Evolutionary conservation across 2,888 invertebrate species (phyloP).

Genomic region (Leucania comma): DNA sequence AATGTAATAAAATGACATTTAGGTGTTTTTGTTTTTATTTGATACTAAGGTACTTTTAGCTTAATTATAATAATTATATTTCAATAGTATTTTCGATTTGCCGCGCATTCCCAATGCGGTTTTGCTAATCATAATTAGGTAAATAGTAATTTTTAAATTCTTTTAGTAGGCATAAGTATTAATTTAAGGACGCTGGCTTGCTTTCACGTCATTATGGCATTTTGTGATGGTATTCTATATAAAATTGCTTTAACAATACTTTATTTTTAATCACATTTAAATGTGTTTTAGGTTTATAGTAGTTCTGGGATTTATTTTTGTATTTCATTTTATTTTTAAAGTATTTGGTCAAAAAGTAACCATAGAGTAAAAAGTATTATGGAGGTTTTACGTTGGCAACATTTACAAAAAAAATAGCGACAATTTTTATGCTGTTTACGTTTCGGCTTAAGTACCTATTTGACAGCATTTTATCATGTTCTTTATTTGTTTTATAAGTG

Average conservation of each 20-base stretch:
- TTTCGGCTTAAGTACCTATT: neutral
- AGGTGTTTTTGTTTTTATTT: slow-evolving; percentile 80
- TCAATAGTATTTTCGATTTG: slow-evolving; percentile 59
- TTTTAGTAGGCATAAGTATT: slow-evolving; percentile 71
- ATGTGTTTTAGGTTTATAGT: neutral
- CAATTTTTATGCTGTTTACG: neutral
- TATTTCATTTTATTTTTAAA: neutral
- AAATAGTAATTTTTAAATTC: slow-evolving; percentile 68
- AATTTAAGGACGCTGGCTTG: slow-evolving; percentile 74
- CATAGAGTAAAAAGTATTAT: neutral
- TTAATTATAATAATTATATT: slow-evolving; percentile 64
- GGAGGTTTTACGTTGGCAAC: slow-evolving; percentile 4
- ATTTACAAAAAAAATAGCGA: neutral
- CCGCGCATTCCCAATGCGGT: slow-evolving; percentile 60
- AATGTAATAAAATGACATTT: slow-evolving; percentile 88
- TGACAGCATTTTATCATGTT: slow-evolving; percentile 1
- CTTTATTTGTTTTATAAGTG: slow-evolving; percentile 27
- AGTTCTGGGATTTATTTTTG: neutral
- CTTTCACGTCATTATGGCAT: slow-evolving; percentile 59
- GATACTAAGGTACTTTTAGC: slow-evolving; percentile 63
- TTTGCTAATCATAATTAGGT: slow-evolving; percentile 61
- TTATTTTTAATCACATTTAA: neutral
- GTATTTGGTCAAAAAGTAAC: neutral
- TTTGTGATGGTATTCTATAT: slow-evolving; percentile 24
- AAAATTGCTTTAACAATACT: neutral